Percentiles rank a stretch among this genome's conserved stretches.
Conservation (phyloP, 2,113 vertebrate species). For the Ctenodactylus gundi region DNA sequence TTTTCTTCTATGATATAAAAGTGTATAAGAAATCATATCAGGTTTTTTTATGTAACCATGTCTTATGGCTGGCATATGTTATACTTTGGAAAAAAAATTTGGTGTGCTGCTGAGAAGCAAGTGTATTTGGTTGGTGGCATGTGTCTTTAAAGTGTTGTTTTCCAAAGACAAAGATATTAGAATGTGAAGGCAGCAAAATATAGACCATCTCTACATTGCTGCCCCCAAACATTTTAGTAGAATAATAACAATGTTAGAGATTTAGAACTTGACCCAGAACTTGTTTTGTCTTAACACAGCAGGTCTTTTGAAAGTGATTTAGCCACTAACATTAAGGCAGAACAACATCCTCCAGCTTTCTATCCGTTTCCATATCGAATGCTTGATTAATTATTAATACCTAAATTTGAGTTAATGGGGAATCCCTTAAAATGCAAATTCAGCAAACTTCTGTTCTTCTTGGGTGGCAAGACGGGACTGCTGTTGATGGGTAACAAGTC, state of each 20-base stretch:
- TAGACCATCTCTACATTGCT: background rate
- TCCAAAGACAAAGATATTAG: background rate
- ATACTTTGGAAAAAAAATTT: no score
- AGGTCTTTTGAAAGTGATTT: background rate
- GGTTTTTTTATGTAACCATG: no score
- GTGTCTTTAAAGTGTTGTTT: no score
- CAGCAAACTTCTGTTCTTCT: background rate
- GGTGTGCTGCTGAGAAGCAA: no score
- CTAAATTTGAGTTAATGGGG: background rate
- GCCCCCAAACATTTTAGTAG: background rate
- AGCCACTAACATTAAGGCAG: background rate
- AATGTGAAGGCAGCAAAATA: background rate
- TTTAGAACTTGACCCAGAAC: background rate
- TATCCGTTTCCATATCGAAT: background rate
- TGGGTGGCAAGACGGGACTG: background rate
- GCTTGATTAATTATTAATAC: slow-evolving; percentile 8
- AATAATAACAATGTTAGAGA: background rate
- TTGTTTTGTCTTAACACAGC: background rate
- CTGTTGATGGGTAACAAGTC: background rate
- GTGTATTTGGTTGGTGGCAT: no score
- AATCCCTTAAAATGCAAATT: slow-evolving; percentile 30
- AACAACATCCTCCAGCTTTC: background rate
- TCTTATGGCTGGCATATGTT: no score
- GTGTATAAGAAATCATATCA: no score
- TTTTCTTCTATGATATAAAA: no score